A percentile compares a stretch with the other conserved stretches of the same genome.
Conservation (phyloP, 2,113 vertebrate species). For the Cyprinodon brontotheroides region DNA sequence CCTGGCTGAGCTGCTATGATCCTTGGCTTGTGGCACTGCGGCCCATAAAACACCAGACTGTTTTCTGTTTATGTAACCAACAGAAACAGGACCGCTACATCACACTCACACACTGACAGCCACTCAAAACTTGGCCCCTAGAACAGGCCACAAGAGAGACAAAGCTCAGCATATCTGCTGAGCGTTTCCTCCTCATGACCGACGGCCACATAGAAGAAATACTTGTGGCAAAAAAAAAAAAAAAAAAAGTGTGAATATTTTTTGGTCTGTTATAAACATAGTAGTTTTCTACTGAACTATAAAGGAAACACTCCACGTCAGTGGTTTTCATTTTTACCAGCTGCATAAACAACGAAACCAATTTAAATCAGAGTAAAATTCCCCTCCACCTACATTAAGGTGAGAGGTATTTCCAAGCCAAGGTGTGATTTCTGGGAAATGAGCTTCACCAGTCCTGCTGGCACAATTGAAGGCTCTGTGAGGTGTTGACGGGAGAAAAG, state of each 20-base stretch:
- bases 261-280: no score
- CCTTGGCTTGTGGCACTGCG: neutral
- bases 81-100: constrained; percentile 38
- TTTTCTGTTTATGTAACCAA: constrained; percentile 26
- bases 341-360: neutral
- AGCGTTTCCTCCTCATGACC: neutral
- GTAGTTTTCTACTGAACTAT: constrained; percentile 1
- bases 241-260: neutral
- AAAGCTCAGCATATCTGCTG: constrained; percentile 7
- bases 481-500: neutral
- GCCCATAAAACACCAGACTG: constrained; percentile 17
- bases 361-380: constrained; percentile 2
- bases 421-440: neutral
- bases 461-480: neutral
- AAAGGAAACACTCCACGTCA: neutral
- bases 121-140: constrained; percentile 43
- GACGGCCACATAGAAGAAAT: neutral
- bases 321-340: constrained; percentile 3
- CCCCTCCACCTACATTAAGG: neutral
- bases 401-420: neutral
- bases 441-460: neutral
- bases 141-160: constrained; percentile 29
- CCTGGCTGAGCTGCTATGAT: neutral
- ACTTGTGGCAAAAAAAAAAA: neutral
- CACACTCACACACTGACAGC: constrained; percentile 36